phyloP scores from a whole-genome alignment of 1,140 invertebrate species.

The Caenorhabditis remanei region DNA sequence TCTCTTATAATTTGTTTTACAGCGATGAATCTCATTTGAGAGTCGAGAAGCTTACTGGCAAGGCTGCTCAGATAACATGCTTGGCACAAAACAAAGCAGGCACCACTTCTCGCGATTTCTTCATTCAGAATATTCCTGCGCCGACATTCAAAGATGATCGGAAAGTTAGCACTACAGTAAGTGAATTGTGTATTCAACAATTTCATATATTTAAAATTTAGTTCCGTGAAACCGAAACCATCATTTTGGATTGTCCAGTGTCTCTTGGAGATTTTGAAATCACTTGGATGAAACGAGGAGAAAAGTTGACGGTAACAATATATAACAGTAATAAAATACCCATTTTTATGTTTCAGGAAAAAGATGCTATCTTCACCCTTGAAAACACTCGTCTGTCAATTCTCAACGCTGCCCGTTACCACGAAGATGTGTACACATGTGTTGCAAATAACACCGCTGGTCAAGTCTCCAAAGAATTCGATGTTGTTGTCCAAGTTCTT shows the following conservation, averaged over 20 bases:
- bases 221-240: slow-evolving; percentile 71
- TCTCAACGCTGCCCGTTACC: slow-evolving; percentile 84
- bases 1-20: neutral
- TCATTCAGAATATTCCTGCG: slow-evolving; percentile 66
- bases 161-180: slow-evolving; percentile 53
- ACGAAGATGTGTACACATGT: slow-evolving; percentile 87
- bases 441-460: slow-evolving; percentile 87
- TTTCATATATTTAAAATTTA: neutral
- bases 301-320: neutral
- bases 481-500: slow-evolving; percentile 79
- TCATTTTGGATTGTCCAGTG: slow-evolving; percentile 72
- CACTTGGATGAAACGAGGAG: slow-evolving; percentile 69
- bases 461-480: slow-evolving; percentile 80
- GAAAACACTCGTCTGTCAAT: slow-evolving; percentile 81
- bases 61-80: slow-evolving; percentile 68
- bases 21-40: slow-evolving; percentile 58
- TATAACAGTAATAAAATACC: neutral
- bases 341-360: neutral
- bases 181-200: neutral
- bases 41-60: neutral
- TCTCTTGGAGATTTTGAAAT: slow-evolving; percentile 66
- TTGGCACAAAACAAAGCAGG: slow-evolving; percentile 70
- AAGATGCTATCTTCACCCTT: slow-evolving; percentile 57
- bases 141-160: slow-evolving; percentile 57
- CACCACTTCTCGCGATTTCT: slow-evolving; percentile 72